Evolutionary conservation across 2,113 vertebrate species (phyloP).

Genomic region (Podarcis raffonei): DNA sequence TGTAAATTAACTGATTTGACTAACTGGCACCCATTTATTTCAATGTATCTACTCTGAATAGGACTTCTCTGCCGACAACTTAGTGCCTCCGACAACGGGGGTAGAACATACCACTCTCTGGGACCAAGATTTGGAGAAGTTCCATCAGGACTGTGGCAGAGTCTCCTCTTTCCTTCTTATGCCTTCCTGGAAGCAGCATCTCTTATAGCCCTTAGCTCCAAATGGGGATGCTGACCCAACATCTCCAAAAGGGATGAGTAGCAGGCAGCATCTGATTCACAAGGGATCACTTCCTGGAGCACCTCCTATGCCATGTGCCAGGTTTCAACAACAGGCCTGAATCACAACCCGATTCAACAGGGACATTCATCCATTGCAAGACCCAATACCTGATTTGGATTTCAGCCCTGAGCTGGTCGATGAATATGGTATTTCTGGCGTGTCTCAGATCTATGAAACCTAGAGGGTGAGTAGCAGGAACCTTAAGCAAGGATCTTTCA

Average conservation of each 20-base stretch:
- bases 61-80: too few species aligned
- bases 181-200: not conserved
- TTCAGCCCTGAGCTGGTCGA: not conserved
- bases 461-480: not conserved
- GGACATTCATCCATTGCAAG: not conserved
- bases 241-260: not conserved
- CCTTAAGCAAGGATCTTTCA: too few species aligned
- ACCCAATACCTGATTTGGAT: not conserved
- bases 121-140: not conserved
- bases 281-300: not conserved
- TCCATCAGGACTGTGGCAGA: not conserved
- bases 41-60: too few species aligned
- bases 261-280: not conserved
- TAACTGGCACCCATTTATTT: too few species aligned
- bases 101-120: too few species aligned
- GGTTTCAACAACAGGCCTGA: conserved; percentile 28
- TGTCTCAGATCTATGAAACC: not conserved
- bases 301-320: conserved; percentile 23
- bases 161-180: not conserved
- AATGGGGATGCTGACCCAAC: not conserved
- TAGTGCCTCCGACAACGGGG: too few species aligned
- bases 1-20: too few species aligned
- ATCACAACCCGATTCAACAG: conserved; percentile 11
- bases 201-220: not conserved
- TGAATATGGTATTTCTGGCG: not conserved